Percentiles rank a stretch among this genome's conserved stretches.
phyloP scores from a whole-genome alignment of 2,113 vertebrate species.

The Loxodonta africana region DNA sequence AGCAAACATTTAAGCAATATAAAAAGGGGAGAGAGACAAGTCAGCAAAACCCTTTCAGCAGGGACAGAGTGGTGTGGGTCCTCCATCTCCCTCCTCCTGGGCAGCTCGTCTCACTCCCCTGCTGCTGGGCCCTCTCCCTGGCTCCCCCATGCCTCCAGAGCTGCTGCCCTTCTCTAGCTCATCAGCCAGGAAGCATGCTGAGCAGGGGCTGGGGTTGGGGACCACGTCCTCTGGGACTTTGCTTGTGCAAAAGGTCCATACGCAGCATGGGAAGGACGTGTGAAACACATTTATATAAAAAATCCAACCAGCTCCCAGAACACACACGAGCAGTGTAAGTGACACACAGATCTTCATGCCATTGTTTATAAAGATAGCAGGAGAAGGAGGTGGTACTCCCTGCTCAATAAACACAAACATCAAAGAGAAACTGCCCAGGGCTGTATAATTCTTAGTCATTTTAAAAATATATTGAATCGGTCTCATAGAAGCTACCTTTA shows the following conservation, averaged over 20 bases:
- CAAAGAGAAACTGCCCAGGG: background rate
- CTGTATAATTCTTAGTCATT: background rate
- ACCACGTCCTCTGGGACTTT: background rate
- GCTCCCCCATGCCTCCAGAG: background rate
- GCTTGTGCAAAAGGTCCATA: fast-evolving
- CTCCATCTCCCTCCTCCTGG: background rate
- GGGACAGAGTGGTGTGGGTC: background rate
- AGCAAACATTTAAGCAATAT: no score
- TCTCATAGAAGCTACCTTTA: background rate
- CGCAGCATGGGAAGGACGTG: fast-evolving
- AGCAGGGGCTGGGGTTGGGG: fast-evolving
- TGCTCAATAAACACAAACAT: fast-evolving
- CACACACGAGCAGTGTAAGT: background rate
- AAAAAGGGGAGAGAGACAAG: background rate
- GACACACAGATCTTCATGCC: fast-evolving
- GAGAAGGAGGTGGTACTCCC: fast-evolving
- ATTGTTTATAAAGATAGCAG: fast-evolving
- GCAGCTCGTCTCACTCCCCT: background rate
- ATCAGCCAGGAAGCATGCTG: background rate
- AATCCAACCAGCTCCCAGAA: background rate
- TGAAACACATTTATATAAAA: no score
- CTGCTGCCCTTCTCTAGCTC: background rate
- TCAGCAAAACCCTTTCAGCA: background rate
- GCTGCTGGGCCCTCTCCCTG: background rate
- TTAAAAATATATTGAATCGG: background rate